Evolutionary conservation across 23 tunicate genomes (phyloP).

Genomic region (Ciona savignyi): DNA sequence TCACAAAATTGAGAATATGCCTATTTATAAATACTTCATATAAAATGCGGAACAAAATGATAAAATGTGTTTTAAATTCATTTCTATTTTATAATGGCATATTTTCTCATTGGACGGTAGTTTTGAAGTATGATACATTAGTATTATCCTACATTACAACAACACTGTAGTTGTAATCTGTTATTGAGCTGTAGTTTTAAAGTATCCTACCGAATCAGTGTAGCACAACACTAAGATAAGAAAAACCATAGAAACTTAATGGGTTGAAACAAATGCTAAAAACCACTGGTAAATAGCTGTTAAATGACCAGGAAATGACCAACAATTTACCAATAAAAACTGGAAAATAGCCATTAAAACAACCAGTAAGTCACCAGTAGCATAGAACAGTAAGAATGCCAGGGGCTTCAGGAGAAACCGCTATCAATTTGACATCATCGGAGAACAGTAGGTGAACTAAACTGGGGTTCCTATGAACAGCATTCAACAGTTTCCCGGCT

Average conservation of each 20-base stretch:
- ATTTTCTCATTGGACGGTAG: too few species aligned
- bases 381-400: conserved; percentile 68
- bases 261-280: background rate
- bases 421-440: conserved; percentile 53
- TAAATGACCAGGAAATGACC: background rate
- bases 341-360: background rate
- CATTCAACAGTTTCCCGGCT: conserved; percentile 53
- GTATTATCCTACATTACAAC: too few species aligned
- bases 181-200: background rate
- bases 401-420: conserved; percentile 73
- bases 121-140: too few species aligned
- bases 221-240: too few species aligned
- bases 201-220: background rate
- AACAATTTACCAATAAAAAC: background rate
- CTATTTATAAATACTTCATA: too few species aligned
- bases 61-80: too few species aligned
- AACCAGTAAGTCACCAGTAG: conserved; percentile 39
- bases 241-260: too few species aligned
- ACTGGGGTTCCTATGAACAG: conserved; percentile 77
- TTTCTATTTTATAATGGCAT: too few species aligned
- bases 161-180: too few species aligned
- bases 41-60: too few species aligned
- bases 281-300: background rate
- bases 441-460: conserved; percentile 67
- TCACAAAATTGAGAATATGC: too few species aligned